These are phyloP conservation scores for Hyla sarda DNA, from an alignment of 2,113 vertebrate genomes.

Conservation along the genomic window DNA sequence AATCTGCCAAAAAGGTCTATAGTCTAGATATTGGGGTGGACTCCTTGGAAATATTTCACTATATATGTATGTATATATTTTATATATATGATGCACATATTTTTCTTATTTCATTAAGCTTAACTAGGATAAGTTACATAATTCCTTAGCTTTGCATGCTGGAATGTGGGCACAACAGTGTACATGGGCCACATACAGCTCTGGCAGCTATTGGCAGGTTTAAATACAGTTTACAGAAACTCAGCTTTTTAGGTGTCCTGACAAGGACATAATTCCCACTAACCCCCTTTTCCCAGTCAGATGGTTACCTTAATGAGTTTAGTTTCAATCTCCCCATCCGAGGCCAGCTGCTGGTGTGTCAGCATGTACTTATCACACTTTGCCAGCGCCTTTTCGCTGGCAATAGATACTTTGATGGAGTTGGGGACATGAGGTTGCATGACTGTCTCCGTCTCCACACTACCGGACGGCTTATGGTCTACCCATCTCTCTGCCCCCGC, in stretches of 20 bases:
- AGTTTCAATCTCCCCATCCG: slow-evolving; percentile 93
- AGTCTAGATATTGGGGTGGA: no score
- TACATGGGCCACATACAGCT: not conserved
- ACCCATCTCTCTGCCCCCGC: slow-evolving; percentile 93
- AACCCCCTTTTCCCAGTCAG: not conserved
- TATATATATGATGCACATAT: not conserved
- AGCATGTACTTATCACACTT: slow-evolving; percentile 96
- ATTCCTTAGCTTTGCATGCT: not conserved
- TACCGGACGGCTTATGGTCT: slow-evolving; percentile 89
- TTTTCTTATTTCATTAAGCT: not conserved
- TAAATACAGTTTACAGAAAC: not conserved
- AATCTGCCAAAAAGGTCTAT: no score
- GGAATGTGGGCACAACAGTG: not conserved
- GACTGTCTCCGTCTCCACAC: slow-evolving; percentile 87
- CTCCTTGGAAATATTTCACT: no score
- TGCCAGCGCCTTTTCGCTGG: slow-evolving; percentile 88
- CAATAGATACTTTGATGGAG: slow-evolving; percentile 84
- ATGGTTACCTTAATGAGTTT: slow-evolving; percentile 91
- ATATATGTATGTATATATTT: no score
- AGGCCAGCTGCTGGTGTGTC: slow-evolving; percentile 95
- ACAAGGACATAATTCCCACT: not conserved
- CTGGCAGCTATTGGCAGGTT: not conserved
- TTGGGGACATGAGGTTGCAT: slow-evolving; percentile 90
- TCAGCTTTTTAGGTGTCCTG: not conserved
- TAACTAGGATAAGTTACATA: no score